These are phyloP conservation scores for Enteromius unitaeniatus DNA, from an alignment of 2,797 vertebrate genomes.

Conservation along the genomic window DNA sequence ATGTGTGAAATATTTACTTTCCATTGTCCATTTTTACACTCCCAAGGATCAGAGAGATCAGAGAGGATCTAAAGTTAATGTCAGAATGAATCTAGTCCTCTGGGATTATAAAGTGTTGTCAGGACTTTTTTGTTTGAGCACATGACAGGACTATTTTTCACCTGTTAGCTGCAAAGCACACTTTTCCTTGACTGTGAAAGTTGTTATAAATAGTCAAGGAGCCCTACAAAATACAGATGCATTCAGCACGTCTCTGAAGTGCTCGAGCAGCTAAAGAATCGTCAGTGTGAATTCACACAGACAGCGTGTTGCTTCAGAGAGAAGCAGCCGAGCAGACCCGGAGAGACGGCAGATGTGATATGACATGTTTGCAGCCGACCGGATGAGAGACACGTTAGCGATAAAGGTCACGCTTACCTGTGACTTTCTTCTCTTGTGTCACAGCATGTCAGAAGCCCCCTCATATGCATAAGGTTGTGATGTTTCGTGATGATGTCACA, in stretches of 20 bases:
- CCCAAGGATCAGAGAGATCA: neutral
- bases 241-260: neutral
- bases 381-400: neutral
- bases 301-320: conserved; percentile 7
- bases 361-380: neutral
- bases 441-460: neutral
- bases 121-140: neutral
- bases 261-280: neutral
- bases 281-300: conserved; percentile 3
- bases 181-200: neutral
- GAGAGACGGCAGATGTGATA: conserved; percentile 21
- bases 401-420: conserved; percentile 19
- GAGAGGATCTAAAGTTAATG: neutral
- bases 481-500: neutral
- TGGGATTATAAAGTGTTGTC: conserved; percentile 1
- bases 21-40: neutral
- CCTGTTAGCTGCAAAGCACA: conserved; percentile 8
- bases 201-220: conserved; percentile 34
- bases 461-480: neutral
- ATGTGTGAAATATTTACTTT: neutral
- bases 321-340: neutral
- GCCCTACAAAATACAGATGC: conserved; percentile 12
- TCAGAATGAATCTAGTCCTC: neutral
- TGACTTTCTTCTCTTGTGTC: neutral
- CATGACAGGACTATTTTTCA: conserved; percentile 22